Base-by-base conservation (phyloP, 1,140 invertebrate species). In the Carposina sasakii region DNA sequence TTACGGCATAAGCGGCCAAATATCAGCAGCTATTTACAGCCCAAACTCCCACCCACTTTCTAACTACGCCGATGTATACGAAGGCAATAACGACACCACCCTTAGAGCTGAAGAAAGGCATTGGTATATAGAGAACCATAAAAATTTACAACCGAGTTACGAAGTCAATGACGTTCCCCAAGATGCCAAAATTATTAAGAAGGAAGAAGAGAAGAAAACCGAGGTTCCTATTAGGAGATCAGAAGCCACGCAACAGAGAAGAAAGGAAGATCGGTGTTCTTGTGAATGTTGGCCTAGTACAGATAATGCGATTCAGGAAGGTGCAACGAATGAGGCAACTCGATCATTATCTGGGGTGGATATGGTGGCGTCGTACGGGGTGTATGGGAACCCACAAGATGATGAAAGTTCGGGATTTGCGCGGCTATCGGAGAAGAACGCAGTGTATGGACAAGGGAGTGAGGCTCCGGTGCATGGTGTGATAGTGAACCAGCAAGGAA, bases 51-150 rank as follows among this genome's bases (percentile, higher is more conserved):
- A 79, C 50, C 77, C 77, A 9, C 68, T 81, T 16, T 77, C 74
- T 17, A 81, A 81, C 59, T 83, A 83, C 52, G 79, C 77, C 47
- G 79, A 83, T 57, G 67, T 83, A 15, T 86, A 86, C 50, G 84
- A 86, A 57, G 84, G 84, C 28, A 86, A 85, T 52, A 86, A 85
- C 48, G 84, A 86, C 34, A 86, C 76, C 9, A 86, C 85, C 21
- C 76, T 86, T 2, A 54, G 84, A 59, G 84, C 84, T 3, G 84
- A 86, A 53, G 84, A 86, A 53, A 67, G 81, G 31, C 82, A 86
- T 40, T 85, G 85, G 85, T 86, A 86, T 45, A 78, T 85, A 77
- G 85, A 86, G 59, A 85, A 85, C 28, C 85, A 85, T 57, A 85
- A 83, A 58, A 85, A 70, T 57, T 55, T 84, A 52, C 79, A 84